A percentile compares a stretch with the other conserved stretches of the same genome.
Conservation (phyloP, 2,113 vertebrate genomes). For the Onychostoma macrolepis region DNA sequence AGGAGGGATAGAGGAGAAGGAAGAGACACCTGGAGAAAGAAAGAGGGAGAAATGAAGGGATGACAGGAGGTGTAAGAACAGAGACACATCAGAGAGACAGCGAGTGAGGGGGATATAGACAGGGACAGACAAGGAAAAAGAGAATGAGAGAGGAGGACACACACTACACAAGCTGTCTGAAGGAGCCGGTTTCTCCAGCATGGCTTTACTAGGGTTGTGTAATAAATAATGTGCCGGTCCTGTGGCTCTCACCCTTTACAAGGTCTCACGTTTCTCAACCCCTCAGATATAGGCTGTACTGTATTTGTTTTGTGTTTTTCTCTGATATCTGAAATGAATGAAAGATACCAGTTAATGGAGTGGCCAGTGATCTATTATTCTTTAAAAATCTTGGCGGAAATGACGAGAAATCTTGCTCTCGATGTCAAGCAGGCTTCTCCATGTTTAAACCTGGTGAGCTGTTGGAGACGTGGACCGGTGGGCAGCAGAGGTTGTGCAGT, state of each 20-base stretch:
- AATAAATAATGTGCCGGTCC: constrained; percentile 43
- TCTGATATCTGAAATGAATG: background rate
- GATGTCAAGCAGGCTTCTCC: background rate
- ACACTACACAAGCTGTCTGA: constrained; percentile 39
- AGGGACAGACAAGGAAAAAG: constrained; percentile 29
- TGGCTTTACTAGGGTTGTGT: constrained; percentile 44
- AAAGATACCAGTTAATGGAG: background rate
- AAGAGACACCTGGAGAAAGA: constrained; percentile 46
- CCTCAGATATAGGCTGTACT: background rate
- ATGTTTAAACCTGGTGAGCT: background rate
- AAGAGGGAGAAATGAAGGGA: constrained; percentile 47
- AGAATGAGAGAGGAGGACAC: constrained; percentile 42
- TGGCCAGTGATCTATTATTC: background rate
- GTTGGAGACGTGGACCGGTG: background rate
- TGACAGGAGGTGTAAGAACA: constrained; percentile 54
- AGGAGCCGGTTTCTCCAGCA: constrained; percentile 33
- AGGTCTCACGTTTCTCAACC: constrained; percentile 10
- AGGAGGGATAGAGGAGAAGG: constrained; percentile 51
- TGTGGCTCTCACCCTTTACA: constrained; percentile 39
- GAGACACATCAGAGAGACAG: constrained; percentile 51
- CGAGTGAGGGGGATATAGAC: constrained; percentile 38
- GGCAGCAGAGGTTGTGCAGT: constrained; percentile 9
- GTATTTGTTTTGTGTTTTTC: background rate
- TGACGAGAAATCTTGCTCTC: background rate
- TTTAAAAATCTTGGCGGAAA: background rate